Conservation (phyloP, 2,113 vertebrate genomes). For the Polypterus senegalus region DNA sequence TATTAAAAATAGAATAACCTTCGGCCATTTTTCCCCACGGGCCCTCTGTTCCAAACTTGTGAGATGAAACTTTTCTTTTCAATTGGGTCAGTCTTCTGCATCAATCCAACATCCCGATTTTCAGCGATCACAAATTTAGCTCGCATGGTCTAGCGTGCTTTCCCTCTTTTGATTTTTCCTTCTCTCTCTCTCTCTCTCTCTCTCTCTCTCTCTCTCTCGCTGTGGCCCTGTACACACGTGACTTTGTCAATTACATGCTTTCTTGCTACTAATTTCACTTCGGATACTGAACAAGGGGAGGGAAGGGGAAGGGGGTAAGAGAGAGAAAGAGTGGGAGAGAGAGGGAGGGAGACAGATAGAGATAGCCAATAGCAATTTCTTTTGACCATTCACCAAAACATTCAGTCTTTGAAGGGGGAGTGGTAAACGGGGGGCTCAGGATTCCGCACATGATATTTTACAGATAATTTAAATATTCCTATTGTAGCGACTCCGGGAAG, state of each 20-base stretch:
- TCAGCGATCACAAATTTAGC: conserved; percentile 76
- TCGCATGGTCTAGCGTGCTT: conserved; percentile 95
- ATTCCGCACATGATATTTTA: conserved; percentile 34
- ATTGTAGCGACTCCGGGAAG: background rate
- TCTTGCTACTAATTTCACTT: conserved; percentile 78
- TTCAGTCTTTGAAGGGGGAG: conserved; percentile 37
- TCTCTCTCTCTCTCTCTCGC: conserved; percentile 33
- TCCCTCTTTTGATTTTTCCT: conserved; percentile 72
- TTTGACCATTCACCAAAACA: conserved; percentile 51
- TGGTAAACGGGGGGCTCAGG: conserved; percentile 26
- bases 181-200: conserved; percentile 64
- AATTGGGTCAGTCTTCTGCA: conserved; percentile 71
- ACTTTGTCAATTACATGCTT: conserved; percentile 90
- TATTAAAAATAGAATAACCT: conserved; percentile 68
- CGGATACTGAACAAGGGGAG: conserved; percentile 38
- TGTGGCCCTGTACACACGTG: conserved; percentile 85
- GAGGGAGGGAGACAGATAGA: conserved; percentile 50
- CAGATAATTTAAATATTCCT: conserved; percentile 32
- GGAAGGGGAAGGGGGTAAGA: conserved; percentile 42
- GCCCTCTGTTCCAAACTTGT: conserved; percentile 85
- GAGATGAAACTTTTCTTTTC: conserved; percentile 83
- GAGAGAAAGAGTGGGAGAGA: conserved; percentile 31
- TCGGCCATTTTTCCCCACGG: conserved; percentile 98
- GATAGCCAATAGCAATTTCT: conserved; percentile 56
- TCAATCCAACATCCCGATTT: conserved; percentile 89